Conservation (phyloP, 2,888 invertebrate species). For the Cryptus armator region DNA sequence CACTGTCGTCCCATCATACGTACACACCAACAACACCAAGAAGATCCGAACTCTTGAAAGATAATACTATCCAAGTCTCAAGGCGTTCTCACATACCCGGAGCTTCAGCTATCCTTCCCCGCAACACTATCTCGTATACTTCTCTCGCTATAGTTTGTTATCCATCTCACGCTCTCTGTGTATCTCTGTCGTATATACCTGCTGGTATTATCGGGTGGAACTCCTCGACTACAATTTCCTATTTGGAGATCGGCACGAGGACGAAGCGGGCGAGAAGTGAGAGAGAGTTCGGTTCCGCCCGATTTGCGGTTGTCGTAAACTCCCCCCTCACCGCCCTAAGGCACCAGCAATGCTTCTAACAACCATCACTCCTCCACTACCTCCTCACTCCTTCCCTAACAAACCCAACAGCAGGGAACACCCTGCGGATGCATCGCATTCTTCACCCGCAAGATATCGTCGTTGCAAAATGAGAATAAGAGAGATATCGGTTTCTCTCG, state of each 20-base stretch:
- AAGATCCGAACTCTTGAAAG: conserved; percentile 68
- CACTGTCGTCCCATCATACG: conserved; percentile 21
- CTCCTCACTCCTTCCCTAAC: not conserved
- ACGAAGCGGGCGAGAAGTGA: not conserved
- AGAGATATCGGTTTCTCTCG: not conserved
- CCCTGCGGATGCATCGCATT: conserved; percentile 25
- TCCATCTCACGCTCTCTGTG: conserved; percentile 15
- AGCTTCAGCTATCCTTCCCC: conserved; percentile 46
- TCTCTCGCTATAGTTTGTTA: conserved; percentile 2
- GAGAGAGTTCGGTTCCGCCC: conserved; percentile 47
- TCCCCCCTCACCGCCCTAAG: conserved; percentile 21
- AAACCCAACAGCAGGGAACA: not conserved
- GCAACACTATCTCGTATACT: conserved; percentile 30
- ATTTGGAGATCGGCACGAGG: conserved; percentile 34
- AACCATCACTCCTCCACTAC: conserved; percentile 17
- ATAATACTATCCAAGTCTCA: conserved; percentile 68
- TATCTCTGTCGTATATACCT: conserved; percentile 34
- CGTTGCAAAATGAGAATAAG: not conserved
- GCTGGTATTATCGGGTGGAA: conserved; percentile 50
- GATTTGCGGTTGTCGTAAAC: conserved; percentile 53
- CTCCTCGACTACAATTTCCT: conserved; percentile 57
- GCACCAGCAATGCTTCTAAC: conserved; percentile 21
- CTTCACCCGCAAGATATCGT: conserved; percentile 31
- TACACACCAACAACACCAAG: conserved; percentile 49
- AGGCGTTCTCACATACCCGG: conserved; percentile 66